These are phyloP conservation scores for Cremastinae sp. DNA, from an alignment of 2,888 invertebrate species.

Conservation along the genomic window DNA sequence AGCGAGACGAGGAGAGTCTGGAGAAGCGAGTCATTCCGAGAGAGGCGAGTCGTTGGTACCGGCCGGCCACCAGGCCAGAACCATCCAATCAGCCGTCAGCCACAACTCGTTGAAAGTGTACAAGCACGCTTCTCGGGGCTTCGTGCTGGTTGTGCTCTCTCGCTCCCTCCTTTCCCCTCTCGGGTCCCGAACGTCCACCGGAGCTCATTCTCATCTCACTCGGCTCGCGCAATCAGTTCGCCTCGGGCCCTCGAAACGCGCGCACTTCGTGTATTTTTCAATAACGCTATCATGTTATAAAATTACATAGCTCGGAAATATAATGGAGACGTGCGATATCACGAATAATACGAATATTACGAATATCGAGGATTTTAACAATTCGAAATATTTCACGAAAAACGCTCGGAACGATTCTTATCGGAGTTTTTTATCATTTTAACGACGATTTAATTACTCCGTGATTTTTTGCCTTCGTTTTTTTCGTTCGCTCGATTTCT, in stretches of 20 bases:
- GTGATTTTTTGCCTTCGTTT: too few relatives aligned
- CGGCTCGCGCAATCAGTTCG: conserved; percentile 70
- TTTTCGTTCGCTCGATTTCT: too few relatives aligned
- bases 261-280: conserved; percentile 37
- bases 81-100: conserved; percentile 70
- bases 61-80: conserved; percentile 67
- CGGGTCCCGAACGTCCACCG: too few relatives aligned
- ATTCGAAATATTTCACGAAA: too few relatives aligned
- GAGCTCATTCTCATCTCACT: too few relatives aligned
- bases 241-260: conserved; percentile 62
- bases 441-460: too few relatives aligned
- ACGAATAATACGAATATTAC: neutral
- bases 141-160: conserved; percentile 57
- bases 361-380: too few relatives aligned
- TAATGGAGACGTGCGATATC: conserved; percentile 30
- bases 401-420: too few relatives aligned
- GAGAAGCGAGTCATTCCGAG: conserved; percentile 53
- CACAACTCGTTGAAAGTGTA: conserved; percentile 46
- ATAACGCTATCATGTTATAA: conserved; percentile 22
- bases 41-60: conserved; percentile 62
- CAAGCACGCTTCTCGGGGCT: conserved; percentile 49
- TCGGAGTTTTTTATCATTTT: too few relatives aligned
- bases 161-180: too few relatives aligned
- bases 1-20: conserved; percentile 36
- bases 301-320: conserved; percentile 13